Conservation (phyloP, 1,140 invertebrate species). For the Trichoplusia ni region DNA sequence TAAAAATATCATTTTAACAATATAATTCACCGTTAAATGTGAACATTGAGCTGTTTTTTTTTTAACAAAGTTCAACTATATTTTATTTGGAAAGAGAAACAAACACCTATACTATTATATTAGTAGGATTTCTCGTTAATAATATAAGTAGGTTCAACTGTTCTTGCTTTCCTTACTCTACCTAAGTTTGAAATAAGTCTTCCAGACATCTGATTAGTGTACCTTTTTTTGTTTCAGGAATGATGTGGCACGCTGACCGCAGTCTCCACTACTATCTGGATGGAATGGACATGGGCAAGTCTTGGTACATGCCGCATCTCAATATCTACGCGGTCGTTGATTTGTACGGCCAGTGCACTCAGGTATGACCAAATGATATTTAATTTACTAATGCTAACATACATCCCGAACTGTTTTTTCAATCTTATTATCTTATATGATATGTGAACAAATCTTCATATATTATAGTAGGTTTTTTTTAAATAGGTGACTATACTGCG, state of each 20-base stretch:
- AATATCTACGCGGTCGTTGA: conserved; percentile 97
- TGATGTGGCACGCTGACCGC: conserved; percentile 93
- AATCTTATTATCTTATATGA: no score
- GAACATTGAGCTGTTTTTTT: no score
- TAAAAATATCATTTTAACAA: no score
- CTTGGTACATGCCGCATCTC: conserved; percentile 90
- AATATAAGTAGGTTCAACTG: no score
- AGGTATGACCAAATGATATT: conserved; percentile 82
- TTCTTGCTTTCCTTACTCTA: background rate
- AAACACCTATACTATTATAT: no score
- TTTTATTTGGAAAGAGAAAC: no score
- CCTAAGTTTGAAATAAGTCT: no score
- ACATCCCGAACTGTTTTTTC: no score
- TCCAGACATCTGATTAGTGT: background rate
- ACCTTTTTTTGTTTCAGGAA: conserved; percentile 71
- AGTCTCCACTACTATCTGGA: conserved; percentile 95
- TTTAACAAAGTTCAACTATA: no score
- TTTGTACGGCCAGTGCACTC: conserved; percentile 96
- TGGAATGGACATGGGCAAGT: conserved; percentile 94
- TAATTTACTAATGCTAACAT: background rate
- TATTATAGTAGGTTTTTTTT: background rate
- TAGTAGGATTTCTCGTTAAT: no score
- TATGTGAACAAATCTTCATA: background rate
- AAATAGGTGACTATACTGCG: conserved; percentile 67
- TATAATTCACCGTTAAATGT: no score